These are phyloP conservation scores for Bucorvus abyssinicus DNA, from an alignment of 2,797 vertebrate species.

Conservation along the genomic window DNA sequence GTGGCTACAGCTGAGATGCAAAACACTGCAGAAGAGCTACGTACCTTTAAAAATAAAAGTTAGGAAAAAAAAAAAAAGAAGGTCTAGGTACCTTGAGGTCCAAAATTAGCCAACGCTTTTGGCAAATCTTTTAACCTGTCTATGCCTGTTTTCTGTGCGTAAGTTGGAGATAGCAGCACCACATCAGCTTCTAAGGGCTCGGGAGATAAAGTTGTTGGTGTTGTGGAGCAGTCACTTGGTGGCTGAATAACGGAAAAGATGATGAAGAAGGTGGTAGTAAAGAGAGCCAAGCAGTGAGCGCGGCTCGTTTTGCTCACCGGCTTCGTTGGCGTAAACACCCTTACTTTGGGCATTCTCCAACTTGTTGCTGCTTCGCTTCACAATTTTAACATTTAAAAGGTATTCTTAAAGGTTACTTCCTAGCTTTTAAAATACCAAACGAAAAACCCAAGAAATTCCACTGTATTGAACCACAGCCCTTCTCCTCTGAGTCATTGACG, in stretches of 20 bases:
- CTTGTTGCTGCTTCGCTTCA: not conserved
- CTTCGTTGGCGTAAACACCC: not conserved
- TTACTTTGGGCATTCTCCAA: not conserved
- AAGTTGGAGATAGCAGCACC: not conserved
- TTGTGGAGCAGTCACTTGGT: not conserved
- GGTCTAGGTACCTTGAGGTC: not conserved
- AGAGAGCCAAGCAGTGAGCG: slow-evolving; percentile 5
- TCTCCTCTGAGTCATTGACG: accelerated
- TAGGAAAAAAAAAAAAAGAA: not conserved
- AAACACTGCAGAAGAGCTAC: not conserved
- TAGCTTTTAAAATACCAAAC: slow-evolving; percentile 11
- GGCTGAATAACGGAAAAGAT: slow-evolving; percentile 32
- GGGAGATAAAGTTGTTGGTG: not conserved
- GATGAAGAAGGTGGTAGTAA: slow-evolving; percentile 17
- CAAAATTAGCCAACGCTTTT: not conserved
- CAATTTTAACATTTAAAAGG: not conserved
- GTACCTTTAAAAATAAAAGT: not conserved
- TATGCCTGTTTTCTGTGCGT: not conserved
- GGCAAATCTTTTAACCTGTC: not conserved
- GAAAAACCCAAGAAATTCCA: not conserved
- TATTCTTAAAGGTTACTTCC: slow-evolving; percentile 11
- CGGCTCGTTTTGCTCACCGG: not conserved
- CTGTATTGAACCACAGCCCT: accelerated
- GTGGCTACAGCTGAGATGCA: not conserved
- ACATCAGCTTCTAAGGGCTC: not conserved